Conservation (phyloP, 1,140 invertebrate species). For the Drosophila orosa region DNA sequence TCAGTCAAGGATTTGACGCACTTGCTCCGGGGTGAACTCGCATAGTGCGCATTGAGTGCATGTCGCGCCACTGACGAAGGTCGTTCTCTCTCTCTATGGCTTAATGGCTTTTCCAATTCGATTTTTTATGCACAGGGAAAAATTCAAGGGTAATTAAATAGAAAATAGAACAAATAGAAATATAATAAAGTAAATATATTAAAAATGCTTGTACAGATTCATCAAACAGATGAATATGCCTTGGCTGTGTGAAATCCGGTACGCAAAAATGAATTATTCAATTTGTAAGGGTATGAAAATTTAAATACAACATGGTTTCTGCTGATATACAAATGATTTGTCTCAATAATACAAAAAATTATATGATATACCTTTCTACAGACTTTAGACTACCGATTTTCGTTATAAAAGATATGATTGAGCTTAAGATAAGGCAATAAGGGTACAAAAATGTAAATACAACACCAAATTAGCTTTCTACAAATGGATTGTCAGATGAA, state of each 20-base stretch:
- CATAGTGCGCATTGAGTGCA: slow-evolving; percentile 34
- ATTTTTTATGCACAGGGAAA: slow-evolving; percentile 10
- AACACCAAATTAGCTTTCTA: not conserved
- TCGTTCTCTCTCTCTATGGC: slow-evolving; percentile 3
- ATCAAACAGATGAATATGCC: not conserved
- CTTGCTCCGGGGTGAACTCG: slow-evolving; percentile 31
- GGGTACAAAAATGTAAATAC: not conserved
- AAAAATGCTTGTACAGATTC: not conserved
- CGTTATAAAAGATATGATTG: no score
- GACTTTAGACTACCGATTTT: no score
- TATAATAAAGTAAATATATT: not conserved
- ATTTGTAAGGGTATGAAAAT: not conserved
- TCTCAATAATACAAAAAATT: no score
- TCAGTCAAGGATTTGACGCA: slow-evolving; percentile 69
- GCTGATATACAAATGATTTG: no score
- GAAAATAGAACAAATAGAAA: no score
- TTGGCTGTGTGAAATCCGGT: not conserved
- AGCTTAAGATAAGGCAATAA: no score
- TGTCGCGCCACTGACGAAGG: slow-evolving; percentile 30
- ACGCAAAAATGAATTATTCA: not conserved
- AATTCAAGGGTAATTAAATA: not conserved
- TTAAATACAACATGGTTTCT: not conserved
- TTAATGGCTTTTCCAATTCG: slow-evolving; percentile 20
- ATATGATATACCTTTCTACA: no score
- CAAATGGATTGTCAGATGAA: not conserved